Percentiles rank a stretch among this genome's conserved stretches.
phyloP scores from a whole-genome alignment of 2,113 vertebrate species.

The Apus apus region DNA sequence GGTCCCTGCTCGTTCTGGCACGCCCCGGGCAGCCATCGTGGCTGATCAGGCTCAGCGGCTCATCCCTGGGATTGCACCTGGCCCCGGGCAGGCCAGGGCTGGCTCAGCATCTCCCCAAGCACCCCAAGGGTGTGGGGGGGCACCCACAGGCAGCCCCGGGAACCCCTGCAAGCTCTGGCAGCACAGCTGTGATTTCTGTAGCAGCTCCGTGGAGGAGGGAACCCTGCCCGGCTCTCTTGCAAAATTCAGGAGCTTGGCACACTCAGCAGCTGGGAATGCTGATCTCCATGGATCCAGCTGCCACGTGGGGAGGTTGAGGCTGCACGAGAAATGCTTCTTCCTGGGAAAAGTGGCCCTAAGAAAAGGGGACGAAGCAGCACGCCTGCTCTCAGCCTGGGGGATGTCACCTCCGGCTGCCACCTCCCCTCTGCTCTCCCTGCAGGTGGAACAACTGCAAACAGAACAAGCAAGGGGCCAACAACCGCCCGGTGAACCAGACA shows the following conservation, averaged over 20 bases:
- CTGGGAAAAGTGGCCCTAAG: not conserved
- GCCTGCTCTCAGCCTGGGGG: no score
- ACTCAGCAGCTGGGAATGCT: rapidly evolving
- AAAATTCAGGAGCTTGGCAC: not conserved
- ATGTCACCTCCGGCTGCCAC: rapidly evolving
- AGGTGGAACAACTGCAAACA: slow-evolving; percentile 99
- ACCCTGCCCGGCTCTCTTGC: not conserved
- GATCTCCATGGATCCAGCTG: rapidly evolving
- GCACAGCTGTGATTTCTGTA: rapidly evolving
- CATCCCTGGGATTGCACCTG: not conserved
- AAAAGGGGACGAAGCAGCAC: not conserved
- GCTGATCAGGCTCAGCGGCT: not conserved
- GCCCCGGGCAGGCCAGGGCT: not conserved
- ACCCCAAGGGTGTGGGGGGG: not conserved
- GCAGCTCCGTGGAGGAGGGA: not conserved
- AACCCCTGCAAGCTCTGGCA: rapidly evolving
- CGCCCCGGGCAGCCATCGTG: rapidly evolving
- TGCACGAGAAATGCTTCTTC: rapidly evolving
- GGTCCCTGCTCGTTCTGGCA: not conserved
- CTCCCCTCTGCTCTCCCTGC: not conserved
- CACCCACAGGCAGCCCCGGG: not conserved
- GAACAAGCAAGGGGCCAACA: slow-evolving; percentile 95
- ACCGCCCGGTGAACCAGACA: slow-evolving; percentile 91
- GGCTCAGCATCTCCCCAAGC: not conserved
- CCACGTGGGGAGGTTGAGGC: not conserved